Conservation (phyloP, 1,140 invertebrate species). For the Eubasilissa regina region DNA sequence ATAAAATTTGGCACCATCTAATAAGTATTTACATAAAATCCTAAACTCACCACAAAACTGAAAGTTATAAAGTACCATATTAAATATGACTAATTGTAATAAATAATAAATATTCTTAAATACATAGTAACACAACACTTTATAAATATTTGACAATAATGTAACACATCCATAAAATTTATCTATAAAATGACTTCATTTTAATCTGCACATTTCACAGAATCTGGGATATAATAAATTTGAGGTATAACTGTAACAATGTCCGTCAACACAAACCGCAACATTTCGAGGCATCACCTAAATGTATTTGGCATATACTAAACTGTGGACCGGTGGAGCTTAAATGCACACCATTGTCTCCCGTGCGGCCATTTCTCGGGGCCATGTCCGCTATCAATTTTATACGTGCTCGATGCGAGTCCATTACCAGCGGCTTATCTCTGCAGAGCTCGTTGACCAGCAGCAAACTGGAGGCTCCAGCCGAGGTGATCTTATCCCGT, state of each 20-base stretch:
- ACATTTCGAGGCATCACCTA: constrained; percentile 74
- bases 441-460: constrained; percentile 58
- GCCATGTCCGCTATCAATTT: constrained; percentile 52
- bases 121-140: constrained; percentile 43
- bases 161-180: constrained; percentile 55
- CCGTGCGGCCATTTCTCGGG: neutral
- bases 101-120: constrained; percentile 48
- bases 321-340: constrained; percentile 37
- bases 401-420: constrained; percentile 56
- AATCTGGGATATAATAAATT: constrained; percentile 33
- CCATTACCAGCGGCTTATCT: constrained; percentile 56
- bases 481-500: constrained; percentile 64
- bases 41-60: constrained; percentile 27
- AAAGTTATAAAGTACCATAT: constrained; percentile 17
- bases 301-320: constrained; percentile 72
- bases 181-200: constrained; percentile 40
- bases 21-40: constrained; percentile 42
- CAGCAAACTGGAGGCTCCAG: constrained; percentile 57
- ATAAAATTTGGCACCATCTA: constrained; percentile 58
- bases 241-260: constrained; percentile 30
- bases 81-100: constrained; percentile 31
- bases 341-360: no score
- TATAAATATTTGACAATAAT: constrained; percentile 52
- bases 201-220: constrained; percentile 2
- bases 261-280: constrained; percentile 74